These are phyloP conservation scores for Gastrophryne carolinensis DNA, from an alignment of 2,797 vertebrate species.

Conservation along the genomic window DNA sequence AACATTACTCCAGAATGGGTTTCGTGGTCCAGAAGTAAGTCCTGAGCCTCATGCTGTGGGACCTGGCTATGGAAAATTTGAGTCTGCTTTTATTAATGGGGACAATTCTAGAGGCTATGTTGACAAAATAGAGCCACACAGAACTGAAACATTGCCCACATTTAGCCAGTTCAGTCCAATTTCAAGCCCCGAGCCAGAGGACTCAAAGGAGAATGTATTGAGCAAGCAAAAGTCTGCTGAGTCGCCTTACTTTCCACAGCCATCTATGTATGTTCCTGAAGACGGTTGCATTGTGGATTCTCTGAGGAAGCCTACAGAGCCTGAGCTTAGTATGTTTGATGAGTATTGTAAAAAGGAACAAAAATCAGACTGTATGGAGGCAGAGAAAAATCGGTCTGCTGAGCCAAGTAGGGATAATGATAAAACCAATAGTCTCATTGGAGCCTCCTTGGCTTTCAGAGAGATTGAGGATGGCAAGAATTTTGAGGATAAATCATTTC, in stretches of 20 bases:
- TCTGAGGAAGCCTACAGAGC: slow-evolving; percentile 59
- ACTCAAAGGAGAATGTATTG: slow-evolving; percentile 71
- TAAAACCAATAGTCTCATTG: slow-evolving; percentile 64
- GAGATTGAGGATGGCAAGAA: slow-evolving; percentile 63
- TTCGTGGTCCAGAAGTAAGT: slow-evolving; percentile 72
- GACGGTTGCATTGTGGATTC: slow-evolving; percentile 72
- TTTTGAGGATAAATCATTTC: slow-evolving; percentile 65
- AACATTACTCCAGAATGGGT: slow-evolving; percentile 83
- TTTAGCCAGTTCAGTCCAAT: slow-evolving; percentile 88
- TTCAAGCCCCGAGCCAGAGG: slow-evolving; percentile 88
- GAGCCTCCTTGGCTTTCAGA: slow-evolving; percentile 63
- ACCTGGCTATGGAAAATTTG: slow-evolving; percentile 78
- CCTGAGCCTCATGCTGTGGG: slow-evolving; percentile 66
- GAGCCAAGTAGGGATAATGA: slow-evolving; percentile 62
- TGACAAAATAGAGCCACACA: slow-evolving; percentile 74
- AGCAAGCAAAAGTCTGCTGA: slow-evolving; percentile 73
- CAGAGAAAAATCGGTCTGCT: slow-evolving; percentile 57
- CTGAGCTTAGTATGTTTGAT: slow-evolving; percentile 79
- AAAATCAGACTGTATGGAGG: slow-evolving; percentile 69
- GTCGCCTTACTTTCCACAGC: slow-evolving; percentile 73
- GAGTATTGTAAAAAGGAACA: slow-evolving; percentile 75
- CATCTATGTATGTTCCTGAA: slow-evolving; percentile 67
- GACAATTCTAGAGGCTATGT: slow-evolving; percentile 73
- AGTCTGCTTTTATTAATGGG: slow-evolving; percentile 82
- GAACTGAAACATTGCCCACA: slow-evolving; percentile 74